Conservation (phyloP, 1,140 invertebrate genomes). For the Sinonovacula constricta region DNA sequence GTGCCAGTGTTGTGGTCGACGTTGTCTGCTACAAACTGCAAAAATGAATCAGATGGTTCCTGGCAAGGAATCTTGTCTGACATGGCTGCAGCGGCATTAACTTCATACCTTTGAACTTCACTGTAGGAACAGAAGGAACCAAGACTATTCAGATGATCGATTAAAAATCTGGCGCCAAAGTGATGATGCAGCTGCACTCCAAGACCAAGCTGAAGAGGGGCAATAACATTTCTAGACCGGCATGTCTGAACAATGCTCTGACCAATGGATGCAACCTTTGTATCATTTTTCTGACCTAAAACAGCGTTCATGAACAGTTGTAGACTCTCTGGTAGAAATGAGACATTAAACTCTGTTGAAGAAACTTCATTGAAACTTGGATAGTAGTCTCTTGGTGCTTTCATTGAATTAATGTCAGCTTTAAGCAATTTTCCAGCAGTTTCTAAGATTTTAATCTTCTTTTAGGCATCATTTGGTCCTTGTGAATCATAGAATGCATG, state of each 20-base stretch:
- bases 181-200: constrained; percentile 54
- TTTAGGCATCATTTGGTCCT: not conserved
- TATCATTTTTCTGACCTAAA: constrained; percentile 19
- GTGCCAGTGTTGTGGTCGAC: constrained; percentile 66
- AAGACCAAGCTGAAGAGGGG: constrained; percentile 56
- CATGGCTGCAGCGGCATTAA: constrained; percentile 7
- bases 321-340: constrained; percentile 33
- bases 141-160: constrained; percentile 42
- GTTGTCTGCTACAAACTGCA: constrained; percentile 62
- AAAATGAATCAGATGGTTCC: constrained; percentile 31
- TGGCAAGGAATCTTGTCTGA: not conserved
- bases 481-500: constrained; percentile 7
- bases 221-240: constrained; percentile 48
- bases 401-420: constrained; percentile 36
- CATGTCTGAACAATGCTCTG: constrained; percentile 41
- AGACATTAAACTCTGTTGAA: constrained; percentile 9
- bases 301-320: constrained; percentile 5
- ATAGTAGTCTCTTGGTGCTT: constrained; percentile 1
- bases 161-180: constrained; percentile 48
- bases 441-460: constrained; percentile 33
- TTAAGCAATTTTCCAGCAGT: constrained; percentile 47
- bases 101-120: constrained; percentile 25
- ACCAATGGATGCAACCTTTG: constrained; percentile 36
- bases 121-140: constrained; percentile 25
- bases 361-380: not conserved